Conservation (phyloP, 2,888 invertebrate genomes). For the Scaptomyza caliginosa region DNA sequence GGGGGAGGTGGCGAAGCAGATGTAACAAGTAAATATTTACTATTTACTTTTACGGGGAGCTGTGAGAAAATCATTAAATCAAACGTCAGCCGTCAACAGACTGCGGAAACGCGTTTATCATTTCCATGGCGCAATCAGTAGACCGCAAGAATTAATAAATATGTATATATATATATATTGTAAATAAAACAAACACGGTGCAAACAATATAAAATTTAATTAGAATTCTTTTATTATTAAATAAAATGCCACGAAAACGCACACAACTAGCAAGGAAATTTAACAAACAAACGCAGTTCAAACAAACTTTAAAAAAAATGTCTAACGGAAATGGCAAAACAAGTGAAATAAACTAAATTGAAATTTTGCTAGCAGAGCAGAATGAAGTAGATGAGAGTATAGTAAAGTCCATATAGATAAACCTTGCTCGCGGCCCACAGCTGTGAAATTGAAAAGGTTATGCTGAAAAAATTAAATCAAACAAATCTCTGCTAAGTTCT, state of each 20-base stretch:
- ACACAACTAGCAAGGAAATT: neutral
- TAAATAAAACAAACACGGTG: neutral
- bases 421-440: neutral
- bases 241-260: slow-evolving; percentile 50
- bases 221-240: slow-evolving; percentile 69
- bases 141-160: slow-evolving; percentile 30
- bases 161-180: neutral
- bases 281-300: too few species aligned
- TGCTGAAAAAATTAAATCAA: slow-evolving; percentile 48
- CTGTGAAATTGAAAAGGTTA: slow-evolving; percentile 47
- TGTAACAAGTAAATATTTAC: slow-evolving; percentile 64
- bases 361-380: slow-evolving; percentile 42
- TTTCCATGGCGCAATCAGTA: slow-evolving; percentile 32
- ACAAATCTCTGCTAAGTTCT: slow-evolving; percentile 45
- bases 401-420: slow-evolving; percentile 11
- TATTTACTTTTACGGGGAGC: slow-evolving; percentile 50
- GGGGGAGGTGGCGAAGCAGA: slow-evolving; percentile 42
- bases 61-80: slow-evolving; percentile 71
- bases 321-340: slow-evolving; percentile 1
- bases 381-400: neutral
- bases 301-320: too few species aligned
- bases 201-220: slow-evolving; percentile 47
- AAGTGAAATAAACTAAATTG: slow-evolving; percentile 56
- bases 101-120: slow-evolving; percentile 18
- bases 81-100: slow-evolving; percentile 15